phyloP scores from a whole-genome alignment of 2,888 invertebrate genomes.

The Rhagonycha fulva region DNA sequence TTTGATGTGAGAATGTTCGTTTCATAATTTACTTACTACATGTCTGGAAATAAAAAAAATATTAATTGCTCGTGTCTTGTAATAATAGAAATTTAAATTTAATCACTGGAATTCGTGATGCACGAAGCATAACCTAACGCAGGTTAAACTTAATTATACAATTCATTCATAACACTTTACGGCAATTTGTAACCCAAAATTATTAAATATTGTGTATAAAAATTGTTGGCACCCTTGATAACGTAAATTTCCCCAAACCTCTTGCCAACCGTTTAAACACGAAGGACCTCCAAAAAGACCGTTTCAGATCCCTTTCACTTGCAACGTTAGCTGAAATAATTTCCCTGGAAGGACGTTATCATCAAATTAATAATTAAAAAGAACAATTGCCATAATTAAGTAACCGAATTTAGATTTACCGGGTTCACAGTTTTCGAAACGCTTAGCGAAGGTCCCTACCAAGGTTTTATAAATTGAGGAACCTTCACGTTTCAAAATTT shows the following conservation, averaged over 20 bases:
- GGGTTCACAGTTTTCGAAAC: background rate
- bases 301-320: background rate
- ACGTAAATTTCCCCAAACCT: too few relatives aligned
- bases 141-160: background rate
- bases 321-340: background rate
- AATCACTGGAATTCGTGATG: background rate
- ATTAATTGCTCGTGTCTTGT: background rate
- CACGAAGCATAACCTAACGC: background rate
- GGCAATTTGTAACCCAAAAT: background rate
- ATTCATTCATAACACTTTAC: background rate
- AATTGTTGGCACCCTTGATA: background rate
- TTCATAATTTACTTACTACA: background rate
- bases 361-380: background rate
- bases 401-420: background rate
- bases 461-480: background rate
- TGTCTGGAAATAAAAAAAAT: background rate
- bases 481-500: background rate
- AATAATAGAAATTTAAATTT: slow-evolving; percentile 3
- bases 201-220: too few relatives aligned
- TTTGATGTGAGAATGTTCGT: background rate
- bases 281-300: too few relatives aligned
- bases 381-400: background rate
- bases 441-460: background rate
- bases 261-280: too few relatives aligned
- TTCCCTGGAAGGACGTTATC: background rate